A percentile compares a stretch with the other conserved stretches of the same genome.
Evolutionary conservation across 2,797 vertebrate genomes (phyloP).

Genomic region (Sebastes matsubarae): DNA sequence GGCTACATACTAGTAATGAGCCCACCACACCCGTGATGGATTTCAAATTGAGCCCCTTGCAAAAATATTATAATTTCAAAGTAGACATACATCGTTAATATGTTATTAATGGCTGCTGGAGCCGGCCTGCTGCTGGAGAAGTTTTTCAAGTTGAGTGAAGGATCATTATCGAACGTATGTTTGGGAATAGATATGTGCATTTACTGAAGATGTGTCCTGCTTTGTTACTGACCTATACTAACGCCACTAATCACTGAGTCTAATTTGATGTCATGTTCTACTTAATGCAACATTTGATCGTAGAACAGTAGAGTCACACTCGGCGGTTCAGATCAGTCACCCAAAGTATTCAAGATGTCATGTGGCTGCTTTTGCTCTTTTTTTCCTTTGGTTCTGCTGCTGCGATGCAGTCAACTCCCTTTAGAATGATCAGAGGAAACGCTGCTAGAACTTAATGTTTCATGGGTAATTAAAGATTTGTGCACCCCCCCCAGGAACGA

Average conservation of each 20-base stretch:
- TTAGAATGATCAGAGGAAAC: conserved; percentile 40
- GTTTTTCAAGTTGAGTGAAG: conserved; percentile 70
- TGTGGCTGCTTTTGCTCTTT: background rate
- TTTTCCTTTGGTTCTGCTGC: background rate
- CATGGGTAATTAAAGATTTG: conserved; percentile 58
- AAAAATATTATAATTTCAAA: conserved; percentile 71
- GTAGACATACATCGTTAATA: conserved; percentile 64
- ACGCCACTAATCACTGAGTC: conserved; percentile 48
- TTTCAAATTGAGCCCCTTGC: conserved; percentile 68
- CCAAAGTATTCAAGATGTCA: conserved; percentile 3
- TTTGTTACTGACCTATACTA: conserved; percentile 22
- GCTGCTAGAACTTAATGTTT: conserved; percentile 58
- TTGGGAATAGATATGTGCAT: conserved; percentile 27
- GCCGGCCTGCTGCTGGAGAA: conserved; percentile 34
- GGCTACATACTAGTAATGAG: conserved; percentile 65
- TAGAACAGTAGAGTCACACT: conserved; percentile 2
- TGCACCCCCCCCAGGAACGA: conserved; percentile 20
- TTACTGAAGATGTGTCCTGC: conserved; percentile 22
- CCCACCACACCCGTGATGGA: conserved; percentile 55
- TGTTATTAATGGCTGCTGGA: conserved; percentile 64
- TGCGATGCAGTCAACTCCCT: conserved; percentile 12
- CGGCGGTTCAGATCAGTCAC: conserved; percentile 14
- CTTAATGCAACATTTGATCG: conserved; percentile 34
- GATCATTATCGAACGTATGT: conserved; percentile 59
- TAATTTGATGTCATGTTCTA: conserved; percentile 51